phyloP scores from a whole-genome alignment of 2,797 vertebrate species.

The Labeo calbasu region DNA sequence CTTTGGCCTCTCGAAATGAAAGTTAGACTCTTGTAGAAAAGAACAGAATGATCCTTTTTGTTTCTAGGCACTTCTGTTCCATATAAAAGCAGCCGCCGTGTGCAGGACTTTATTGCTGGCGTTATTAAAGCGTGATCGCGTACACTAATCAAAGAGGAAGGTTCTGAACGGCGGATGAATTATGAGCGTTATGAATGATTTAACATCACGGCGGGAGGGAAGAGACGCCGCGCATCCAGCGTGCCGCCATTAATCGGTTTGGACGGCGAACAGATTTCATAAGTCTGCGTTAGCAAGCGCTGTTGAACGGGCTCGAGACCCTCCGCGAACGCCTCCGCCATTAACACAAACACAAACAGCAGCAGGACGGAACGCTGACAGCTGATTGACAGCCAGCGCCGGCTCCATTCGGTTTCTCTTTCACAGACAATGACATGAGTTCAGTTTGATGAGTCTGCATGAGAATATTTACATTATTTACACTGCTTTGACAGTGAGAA shows the following conservation, averaged over 20 bases:
- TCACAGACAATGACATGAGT: neutral
- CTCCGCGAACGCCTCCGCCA: constrained; percentile 52
- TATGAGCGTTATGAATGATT: constrained; percentile 54
- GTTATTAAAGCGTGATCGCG: constrained; percentile 45
- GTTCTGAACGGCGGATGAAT: constrained; percentile 47
- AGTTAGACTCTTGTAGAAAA: neutral
- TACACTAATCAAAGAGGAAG: constrained; percentile 48
- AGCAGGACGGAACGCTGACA: constrained; percentile 54
- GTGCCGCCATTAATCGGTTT: constrained; percentile 59
- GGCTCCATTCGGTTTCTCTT: constrained; percentile 6
- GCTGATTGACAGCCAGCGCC: constrained; percentile 38
- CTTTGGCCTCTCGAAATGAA: neutral
- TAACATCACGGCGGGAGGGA: constrained; percentile 60
- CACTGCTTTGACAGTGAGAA: neutral
- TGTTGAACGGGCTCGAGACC: constrained; percentile 53
- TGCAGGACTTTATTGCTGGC: neutral
- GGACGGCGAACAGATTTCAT: constrained; percentile 64
- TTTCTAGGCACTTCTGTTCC: constrained; percentile 10
- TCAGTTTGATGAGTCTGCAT: neutral
- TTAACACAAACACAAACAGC: constrained; percentile 65
- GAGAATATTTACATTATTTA: neutral
- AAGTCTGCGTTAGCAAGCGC: constrained; percentile 48
- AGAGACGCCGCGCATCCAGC: constrained; percentile 48
- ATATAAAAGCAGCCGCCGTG: neutral
- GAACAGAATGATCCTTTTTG: neutral